Conservation (phyloP, 2,113 vertebrate genomes). For the Pterocles orientalis region DNA sequence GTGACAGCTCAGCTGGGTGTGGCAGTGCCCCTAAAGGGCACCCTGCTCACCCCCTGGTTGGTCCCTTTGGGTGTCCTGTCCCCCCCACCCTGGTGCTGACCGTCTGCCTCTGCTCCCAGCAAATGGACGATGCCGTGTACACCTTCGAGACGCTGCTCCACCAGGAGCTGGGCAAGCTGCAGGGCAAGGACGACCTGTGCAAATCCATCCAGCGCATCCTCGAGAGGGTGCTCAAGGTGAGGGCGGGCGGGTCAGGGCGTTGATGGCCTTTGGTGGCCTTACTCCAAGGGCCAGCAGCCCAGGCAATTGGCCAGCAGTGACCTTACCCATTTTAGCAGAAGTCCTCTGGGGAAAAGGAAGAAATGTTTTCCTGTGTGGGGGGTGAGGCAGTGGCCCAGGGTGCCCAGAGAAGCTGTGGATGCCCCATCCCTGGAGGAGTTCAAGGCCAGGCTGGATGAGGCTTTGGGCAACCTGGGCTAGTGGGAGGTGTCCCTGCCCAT, state of each 20-base stretch:
- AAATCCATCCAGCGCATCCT: constrained; percentile 92
- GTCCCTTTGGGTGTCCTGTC: not conserved
- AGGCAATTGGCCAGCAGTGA: not conserved
- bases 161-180: constrained; percentile 86
- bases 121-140: constrained; percentile 94
- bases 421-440: no score
- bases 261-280: not conserved
- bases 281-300: not conserved
- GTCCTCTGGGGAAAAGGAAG: not conserved
- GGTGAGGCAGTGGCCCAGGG: no score
- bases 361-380: no score
- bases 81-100: not conserved
- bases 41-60: not conserved
- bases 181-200: constrained; percentile 83
- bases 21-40: not conserved
- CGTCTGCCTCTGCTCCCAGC: constrained; percentile 64
- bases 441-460: no score
- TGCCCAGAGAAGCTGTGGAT: no score
- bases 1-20: not conserved
- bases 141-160: constrained; percentile 94
- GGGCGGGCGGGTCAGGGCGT: accelerated
- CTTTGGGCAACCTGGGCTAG: no score
- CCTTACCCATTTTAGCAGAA: accelerated
- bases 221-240: constrained; percentile 95
- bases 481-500: no score